A percentile compares a stretch with the other conserved stretches of the same genome.
phyloP scores from a whole-genome alignment of 2,797 vertebrate genomes.

The Myotis planiceps region DNA sequence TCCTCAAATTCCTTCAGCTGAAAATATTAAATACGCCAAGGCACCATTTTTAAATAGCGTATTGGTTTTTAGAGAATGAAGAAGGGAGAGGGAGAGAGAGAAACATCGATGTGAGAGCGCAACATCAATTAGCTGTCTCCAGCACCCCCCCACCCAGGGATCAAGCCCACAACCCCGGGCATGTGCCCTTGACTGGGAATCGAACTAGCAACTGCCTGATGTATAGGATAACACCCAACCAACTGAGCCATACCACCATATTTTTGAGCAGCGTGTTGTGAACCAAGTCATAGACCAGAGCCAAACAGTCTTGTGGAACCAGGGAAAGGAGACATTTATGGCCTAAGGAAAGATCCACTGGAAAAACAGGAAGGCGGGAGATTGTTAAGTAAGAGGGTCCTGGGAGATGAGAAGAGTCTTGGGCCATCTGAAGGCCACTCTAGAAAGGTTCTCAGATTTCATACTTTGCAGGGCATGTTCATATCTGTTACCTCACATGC shows the following conservation, averaged over 20 bases:
- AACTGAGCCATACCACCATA: not conserved
- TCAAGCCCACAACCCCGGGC: too few relatives aligned
- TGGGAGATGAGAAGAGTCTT: not conserved
- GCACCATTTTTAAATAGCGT: too few relatives aligned
- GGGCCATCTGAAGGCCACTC: not conserved
- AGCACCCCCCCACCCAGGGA: too few relatives aligned
- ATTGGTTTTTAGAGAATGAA: too few relatives aligned
- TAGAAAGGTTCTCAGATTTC: not conserved
- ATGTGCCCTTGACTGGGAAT: too few relatives aligned
- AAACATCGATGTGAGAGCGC: too few relatives aligned
- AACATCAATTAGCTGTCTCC: too few relatives aligned
- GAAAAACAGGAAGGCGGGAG: not conserved
- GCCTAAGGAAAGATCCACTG: not conserved
- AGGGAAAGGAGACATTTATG: not conserved
- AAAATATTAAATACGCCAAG: not conserved
- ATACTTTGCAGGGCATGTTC: not conserved
- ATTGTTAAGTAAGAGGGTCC: not conserved
- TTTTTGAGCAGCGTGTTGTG: not conserved
- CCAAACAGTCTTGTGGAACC: not conserved
- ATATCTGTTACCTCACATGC: not conserved
- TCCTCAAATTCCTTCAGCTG: not conserved
- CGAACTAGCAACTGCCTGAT: too few relatives aligned
- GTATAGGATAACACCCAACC: too few relatives aligned
- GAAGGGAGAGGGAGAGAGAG: too few relatives aligned
- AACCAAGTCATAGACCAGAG: not conserved